Base-by-base conservation (phyloP, 2,797 vertebrate genomes). In the Atherinosoma microstoma region DNA sequence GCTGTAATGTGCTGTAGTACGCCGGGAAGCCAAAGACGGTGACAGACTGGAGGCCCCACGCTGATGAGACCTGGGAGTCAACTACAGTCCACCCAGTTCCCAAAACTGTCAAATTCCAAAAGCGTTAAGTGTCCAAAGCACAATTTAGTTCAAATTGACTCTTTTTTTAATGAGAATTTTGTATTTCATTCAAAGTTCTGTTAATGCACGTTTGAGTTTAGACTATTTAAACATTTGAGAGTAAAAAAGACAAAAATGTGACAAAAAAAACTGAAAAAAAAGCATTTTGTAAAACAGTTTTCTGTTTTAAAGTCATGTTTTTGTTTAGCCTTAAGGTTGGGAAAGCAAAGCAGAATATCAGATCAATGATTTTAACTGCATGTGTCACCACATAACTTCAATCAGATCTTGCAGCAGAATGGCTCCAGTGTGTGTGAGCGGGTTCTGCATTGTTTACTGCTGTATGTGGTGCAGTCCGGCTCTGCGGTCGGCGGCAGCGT, bases 391-490 rank as follows among this genome's bases (percentile, higher is more conserved):
- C 76, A 65, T 40, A 58, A 61, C 71, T 67, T 75, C 7, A 45
- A 20, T 47, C 45, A n/a, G 64, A 65, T 70, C 32, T 56, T 45
- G 30, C 22, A 56, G 5, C 27, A 56, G 20, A 1, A 47, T 8
- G 45, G 45, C 45, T 20, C 3, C 6, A 7, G 34, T 38, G 38
- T 40, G 38, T 40, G 38, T 4, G 58, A 64, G 59, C 42, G 68
- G 20, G 68, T 58, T 27, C 9, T 40, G 63, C 56, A 47, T 76
- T 84, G 86, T 84, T 80, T 83, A 70, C 85, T 77, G 69, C 76
- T 66, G 71, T 60, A 13, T 56, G 86, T 54, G 86, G 58, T 75
- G 88, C 12, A 57, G 86, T 77, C 73, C 73, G 34, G 79, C 84
- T 27, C 81, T 84, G 88, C 22, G 87, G 84, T 84, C 27, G n/a